Base-by-base conservation (phyloP, 1,140 invertebrate genomes). In the Calosoma granatense region DNA sequence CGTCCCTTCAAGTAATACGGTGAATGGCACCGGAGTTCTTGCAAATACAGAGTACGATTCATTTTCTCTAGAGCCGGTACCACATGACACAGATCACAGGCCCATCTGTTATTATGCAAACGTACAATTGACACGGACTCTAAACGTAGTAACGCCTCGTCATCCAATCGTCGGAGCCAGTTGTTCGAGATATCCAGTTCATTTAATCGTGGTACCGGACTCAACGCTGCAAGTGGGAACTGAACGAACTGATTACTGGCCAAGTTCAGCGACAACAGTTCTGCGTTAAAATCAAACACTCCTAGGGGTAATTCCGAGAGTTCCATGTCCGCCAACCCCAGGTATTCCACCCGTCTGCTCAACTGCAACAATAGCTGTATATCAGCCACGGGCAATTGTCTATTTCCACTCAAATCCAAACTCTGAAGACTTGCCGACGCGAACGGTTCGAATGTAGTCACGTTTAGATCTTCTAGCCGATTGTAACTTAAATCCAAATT, bases 401-500 rank as follows among this genome's bases (percentile, higher is more conserved):
- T 65, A 67, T 89, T 89, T 4, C 84, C 85, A 57, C 83, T 85
- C 14, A 88, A 76, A 60, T 81, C 78, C 9, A 89, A 74, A 12
- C 72, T 76, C 39, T 74, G 66, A 56, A 88, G 70, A 20, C 77
- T 79, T 47, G 81, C 76, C 6, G 78, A 9, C 26, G 26, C 73
- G 1, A 83, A 62, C 0, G 80, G 78, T 41, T 75, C 67, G 51
- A 86, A 77, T 0, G 78, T 75, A 56, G 75, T 72, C 20, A 78
- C 68, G 63, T 84, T 79, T 22, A 87, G 73, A 14, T 76, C 72
- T 58, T 82, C 79, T 51, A 89, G 73, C 68, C 83, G 83, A 66
- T 90, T 90, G 66, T 82, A 81, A 59, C 83, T 81, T 30, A 90
- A 71, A 67, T 90, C 86, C 53, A 89, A 66, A 62, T 81, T 79